Conservation (phyloP, 2,888 invertebrate genomes). For the Coleophora deauratella region DNA sequence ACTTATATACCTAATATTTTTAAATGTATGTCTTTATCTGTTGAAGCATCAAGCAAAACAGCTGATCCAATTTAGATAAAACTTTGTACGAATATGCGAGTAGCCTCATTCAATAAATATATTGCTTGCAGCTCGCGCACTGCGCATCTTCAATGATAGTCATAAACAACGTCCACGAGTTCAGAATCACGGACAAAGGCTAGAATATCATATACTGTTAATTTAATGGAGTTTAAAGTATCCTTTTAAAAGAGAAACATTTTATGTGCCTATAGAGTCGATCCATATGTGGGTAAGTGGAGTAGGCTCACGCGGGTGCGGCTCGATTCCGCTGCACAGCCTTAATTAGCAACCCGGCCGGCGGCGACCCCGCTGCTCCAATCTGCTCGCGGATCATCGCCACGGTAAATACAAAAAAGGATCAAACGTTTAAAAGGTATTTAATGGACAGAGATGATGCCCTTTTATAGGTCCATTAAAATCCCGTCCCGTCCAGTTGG, state of each 20-base stretch:
- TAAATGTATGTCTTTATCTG: too few relatives aligned
- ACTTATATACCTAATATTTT: too few relatives aligned
- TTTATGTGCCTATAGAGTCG: neutral
- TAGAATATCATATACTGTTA: too few relatives aligned
- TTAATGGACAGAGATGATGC: constrained; percentile 69
- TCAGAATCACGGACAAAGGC: too few relatives aligned
- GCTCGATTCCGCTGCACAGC: constrained; percentile 15
- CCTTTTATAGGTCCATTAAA: constrained; percentile 70
- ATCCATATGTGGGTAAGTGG: constrained; percentile 7
- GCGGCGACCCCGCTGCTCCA: constrained; percentile 33
- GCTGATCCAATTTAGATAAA: too few relatives aligned
- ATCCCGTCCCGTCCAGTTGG: constrained; percentile 44
- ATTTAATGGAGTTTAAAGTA: too few relatives aligned
- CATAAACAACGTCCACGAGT: too few relatives aligned
- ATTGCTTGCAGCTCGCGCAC: too few relatives aligned
- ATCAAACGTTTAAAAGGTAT: constrained; percentile 74
- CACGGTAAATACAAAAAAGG: constrained; percentile 67
- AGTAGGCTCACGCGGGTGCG: neutral
- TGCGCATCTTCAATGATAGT: too few relatives aligned
- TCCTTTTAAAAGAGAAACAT: neutral
- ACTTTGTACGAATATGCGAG: too few relatives aligned
- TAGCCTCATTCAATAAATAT: too few relatives aligned
- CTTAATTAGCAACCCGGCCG: constrained; percentile 52
- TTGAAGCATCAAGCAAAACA: too few relatives aligned
- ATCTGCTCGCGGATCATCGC: constrained; percentile 60